Conservation (phyloP, 2,113 vertebrate genomes). For the Sceloporus tristichus region DNA sequence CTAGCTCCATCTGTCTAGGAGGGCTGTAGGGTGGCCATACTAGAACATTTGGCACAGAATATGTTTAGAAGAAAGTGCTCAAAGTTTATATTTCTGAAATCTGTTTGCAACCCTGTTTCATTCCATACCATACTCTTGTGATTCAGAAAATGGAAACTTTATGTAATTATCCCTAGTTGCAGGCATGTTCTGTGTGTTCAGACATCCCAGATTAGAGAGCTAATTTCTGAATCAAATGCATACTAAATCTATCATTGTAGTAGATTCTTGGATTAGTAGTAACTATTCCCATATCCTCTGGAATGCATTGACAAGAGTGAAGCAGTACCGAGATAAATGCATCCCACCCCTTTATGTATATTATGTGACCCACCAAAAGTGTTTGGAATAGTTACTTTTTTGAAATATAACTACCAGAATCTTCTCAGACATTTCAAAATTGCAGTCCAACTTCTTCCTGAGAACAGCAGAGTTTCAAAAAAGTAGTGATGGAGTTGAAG, state of each 20-base stretch:
- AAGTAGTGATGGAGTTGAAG: too few species aligned
- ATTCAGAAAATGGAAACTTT: slow-evolving; percentile 26
- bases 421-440: too few species aligned
- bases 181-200: not conserved
- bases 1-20: slow-evolving; percentile 43
- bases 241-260: not conserved
- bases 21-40: slow-evolving; percentile 23
- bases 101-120: slow-evolving; percentile 27
- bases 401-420: too few species aligned
- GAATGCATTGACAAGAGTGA: not conserved
- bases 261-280: not conserved
- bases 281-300: not conserved
- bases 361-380: too few species aligned
- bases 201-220: not conserved
- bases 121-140: slow-evolving; percentile 16
- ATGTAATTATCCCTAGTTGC: not conserved
- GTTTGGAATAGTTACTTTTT: not conserved
- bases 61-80: slow-evolving; percentile 43
- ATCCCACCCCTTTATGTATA: not conserved
- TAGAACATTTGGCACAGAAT: slow-evolving; percentile 40
- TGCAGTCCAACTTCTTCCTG: too few species aligned
- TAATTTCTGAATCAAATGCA: not conserved
- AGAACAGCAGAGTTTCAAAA: too few species aligned
- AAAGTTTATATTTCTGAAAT: slow-evolving; percentile 40
- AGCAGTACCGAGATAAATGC: not conserved